Conservation (phyloP, 2,888 invertebrate genomes). For the Nasonovia ribisnigri region DNA sequence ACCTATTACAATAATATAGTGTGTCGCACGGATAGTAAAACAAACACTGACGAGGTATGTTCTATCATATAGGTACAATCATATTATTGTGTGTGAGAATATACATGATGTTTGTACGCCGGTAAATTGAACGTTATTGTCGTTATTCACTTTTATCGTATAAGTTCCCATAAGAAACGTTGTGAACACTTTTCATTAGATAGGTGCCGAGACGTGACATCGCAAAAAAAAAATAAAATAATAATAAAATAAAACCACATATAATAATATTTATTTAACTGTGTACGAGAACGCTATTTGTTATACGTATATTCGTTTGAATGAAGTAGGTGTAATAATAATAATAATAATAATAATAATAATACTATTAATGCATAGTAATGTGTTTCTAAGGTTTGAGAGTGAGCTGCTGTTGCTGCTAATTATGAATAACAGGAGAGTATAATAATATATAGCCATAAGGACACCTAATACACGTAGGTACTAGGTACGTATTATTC, state of each 20-base stretch:
- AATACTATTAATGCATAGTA: neutral
- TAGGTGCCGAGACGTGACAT: neutral
- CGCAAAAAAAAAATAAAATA: neutral
- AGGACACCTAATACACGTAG: neutral
- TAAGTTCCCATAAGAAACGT: slow-evolving; percentile 46
- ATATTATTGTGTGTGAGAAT: slow-evolving; percentile 30
- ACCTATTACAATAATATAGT: neutral
- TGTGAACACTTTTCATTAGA: slow-evolving; percentile 44
- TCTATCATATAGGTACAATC: neutral
- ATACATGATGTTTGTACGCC: neutral
- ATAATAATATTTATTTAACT: slow-evolving; percentile 28
- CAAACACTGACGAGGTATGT: neutral
- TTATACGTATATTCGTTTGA: neutral
- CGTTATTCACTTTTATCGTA: slow-evolving; percentile 42
- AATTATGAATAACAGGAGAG: slow-evolving; percentile 28
- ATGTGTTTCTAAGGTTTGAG: neutral
- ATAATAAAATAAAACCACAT: neutral
- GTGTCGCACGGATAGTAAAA: neutral
- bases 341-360: neutral
- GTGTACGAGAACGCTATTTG: slow-evolving; percentile 21
- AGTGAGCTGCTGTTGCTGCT: neutral
- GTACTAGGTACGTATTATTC: neutral
- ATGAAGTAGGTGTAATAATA: slow-evolving; percentile 10
- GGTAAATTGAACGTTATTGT: neutral
- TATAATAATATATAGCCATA: neutral